Conservation (phyloP, 2,888 invertebrate genomes). For the Conops quadrifasciatus region DNA sequence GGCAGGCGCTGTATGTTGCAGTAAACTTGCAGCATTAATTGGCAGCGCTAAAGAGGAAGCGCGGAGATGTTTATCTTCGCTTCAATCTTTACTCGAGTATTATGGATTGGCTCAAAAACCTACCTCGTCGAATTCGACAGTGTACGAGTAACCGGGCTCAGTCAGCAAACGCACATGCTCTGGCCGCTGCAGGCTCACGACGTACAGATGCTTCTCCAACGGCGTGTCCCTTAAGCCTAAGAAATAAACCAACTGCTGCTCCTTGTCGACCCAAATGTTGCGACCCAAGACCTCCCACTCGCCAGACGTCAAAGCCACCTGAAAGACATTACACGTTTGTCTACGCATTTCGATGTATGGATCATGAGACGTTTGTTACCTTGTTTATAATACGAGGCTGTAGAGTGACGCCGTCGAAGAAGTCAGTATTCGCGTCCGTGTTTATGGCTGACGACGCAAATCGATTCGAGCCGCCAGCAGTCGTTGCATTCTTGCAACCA, state of each 20-base stretch:
- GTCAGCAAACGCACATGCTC: slow-evolving; percentile 81
- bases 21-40: slow-evolving; percentile 82
- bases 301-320: slow-evolving; percentile 81
- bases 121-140: slow-evolving; percentile 81
- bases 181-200: slow-evolving; percentile 77
- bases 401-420: slow-evolving; percentile 56
- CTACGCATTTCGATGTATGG: background rate
- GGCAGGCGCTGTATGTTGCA: slow-evolving; percentile 85
- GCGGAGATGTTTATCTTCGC: background rate
- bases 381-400: slow-evolving; percentile 75
- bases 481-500: slow-evolving; percentile 63
- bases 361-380: slow-evolving; percentile 46
- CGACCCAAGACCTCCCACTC: slow-evolving; percentile 93
- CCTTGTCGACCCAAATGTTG: slow-evolving; percentile 87
- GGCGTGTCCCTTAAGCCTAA: slow-evolving; percentile 90
- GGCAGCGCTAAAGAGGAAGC: slow-evolving; percentile 72
- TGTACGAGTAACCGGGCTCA: slow-evolving; percentile 84
- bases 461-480: slow-evolving; percentile 30
- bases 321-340: slow-evolving; percentile 1
- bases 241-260: slow-evolving; percentile 85
- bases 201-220: slow-evolving; percentile 91
- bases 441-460: slow-evolving; percentile 43
- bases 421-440: slow-evolving; percentile 49
- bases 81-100: background rate
- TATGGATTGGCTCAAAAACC: background rate